Percentiles rank a stretch among this genome's conserved stretches.
Evolutionary conservation across 2,888 invertebrate genomes (phyloP).

Genomic region (Hydriomena furcata): DNA sequence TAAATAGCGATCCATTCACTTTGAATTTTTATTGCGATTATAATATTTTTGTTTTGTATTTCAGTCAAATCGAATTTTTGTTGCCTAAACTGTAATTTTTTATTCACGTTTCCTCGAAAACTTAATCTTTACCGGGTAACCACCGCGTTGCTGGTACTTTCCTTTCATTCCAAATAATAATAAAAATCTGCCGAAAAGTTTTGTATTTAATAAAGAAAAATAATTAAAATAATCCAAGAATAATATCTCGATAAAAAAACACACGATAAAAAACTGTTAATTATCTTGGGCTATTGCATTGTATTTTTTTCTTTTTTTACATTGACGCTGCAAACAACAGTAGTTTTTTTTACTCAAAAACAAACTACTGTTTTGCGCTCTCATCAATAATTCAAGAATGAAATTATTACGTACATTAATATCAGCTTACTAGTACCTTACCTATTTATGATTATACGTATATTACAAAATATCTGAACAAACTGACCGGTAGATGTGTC

Average conservation of each 20-base stretch:
- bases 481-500: conserved; percentile 30
- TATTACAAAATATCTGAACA: conserved; percentile 55
- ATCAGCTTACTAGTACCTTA: conserved; percentile 80
- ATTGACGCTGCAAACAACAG: conserved; percentile 52
- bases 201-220: conserved; percentile 66
- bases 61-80: conserved; percentile 54
- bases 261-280: conserved; percentile 66
- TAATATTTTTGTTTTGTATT: conserved; percentile 53
- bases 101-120: conserved; percentile 78
- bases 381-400: conserved; percentile 77
- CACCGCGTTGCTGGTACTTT: conserved; percentile 64
- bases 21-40: conserved; percentile 60
- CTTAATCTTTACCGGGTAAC: conserved; percentile 67
- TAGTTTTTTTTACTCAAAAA: conserved; percentile 25
- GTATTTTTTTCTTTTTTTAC: conserved; percentile 66
- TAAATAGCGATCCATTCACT: conserved; percentile 82
- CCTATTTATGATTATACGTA: conserved; percentile 78
- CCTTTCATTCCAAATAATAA: conserved; percentile 65
- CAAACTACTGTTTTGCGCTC: conserved; percentile 37
- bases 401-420: conserved; percentile 81
- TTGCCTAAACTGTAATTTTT: conserved; percentile 59
- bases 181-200: conserved; percentile 69
- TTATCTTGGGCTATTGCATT: conserved; percentile 82
- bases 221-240: conserved; percentile 53
- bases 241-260: conserved; percentile 50